phyloP scores from a whole-genome alignment of 1,140 invertebrate species.

The Lordiphosa mommai region DNA sequence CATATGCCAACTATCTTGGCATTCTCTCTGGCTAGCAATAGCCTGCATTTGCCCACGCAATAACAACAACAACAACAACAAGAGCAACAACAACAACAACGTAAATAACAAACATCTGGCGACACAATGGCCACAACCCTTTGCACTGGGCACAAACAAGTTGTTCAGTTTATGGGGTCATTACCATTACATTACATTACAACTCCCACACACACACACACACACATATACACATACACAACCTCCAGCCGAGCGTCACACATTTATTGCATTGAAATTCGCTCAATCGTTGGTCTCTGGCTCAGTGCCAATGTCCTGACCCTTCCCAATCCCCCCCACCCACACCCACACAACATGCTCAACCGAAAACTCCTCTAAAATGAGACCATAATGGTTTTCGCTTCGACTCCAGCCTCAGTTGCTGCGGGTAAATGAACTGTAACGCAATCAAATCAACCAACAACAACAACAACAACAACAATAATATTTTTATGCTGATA shows the following conservation, averaged over 20 bases:
- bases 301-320: slow-evolving; percentile 47
- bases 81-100: slow-evolving; percentile 2
- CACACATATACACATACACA: slow-evolving; percentile 18
- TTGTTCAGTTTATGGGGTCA: slow-evolving; percentile 76
- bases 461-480: slow-evolving; percentile 18
- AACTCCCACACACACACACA: slow-evolving; percentile 24
- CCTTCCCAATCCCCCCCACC: neutral
- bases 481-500: slow-evolving; percentile 57
- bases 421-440: slow-evolving; percentile 74
- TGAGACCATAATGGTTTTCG: slow-evolving; percentile 53
- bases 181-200: slow-evolving; percentile 74
- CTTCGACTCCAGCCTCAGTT: slow-evolving; percentile 13
- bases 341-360: neutral
- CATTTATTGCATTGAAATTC: slow-evolving; percentile 75
- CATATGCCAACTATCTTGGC: slow-evolving; percentile 8
- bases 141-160: slow-evolving; percentile 68
- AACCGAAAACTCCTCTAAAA: slow-evolving; percentile 39
- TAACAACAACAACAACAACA: slow-evolving; percentile 12
- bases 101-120: slow-evolving; percentile 27
- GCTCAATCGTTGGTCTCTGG: slow-evolving; percentile 66
- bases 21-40: neutral
- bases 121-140: slow-evolving; percentile 67
- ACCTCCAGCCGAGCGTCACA: slow-evolving; percentile 50
- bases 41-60: slow-evolving; percentile 9
- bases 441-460: slow-evolving; percentile 75